Conservation (phyloP, 2,888 invertebrate genomes). For the Cheilosia vulpina region DNA sequence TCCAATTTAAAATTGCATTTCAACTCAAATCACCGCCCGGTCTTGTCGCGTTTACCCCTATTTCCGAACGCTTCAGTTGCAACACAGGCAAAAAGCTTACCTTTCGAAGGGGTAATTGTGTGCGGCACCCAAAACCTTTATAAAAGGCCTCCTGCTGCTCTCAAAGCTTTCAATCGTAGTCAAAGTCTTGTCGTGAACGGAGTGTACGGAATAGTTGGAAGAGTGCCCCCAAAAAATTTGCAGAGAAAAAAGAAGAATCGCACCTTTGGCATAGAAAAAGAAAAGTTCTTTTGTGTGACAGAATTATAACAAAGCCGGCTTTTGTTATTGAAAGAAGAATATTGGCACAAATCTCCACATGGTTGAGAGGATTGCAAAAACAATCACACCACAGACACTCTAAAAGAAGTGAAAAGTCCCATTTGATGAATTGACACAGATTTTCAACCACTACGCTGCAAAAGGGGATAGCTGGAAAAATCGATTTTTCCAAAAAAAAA, state of each 20-base stretch:
- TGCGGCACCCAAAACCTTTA: conserved; percentile 36
- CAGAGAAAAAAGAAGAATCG: conserved; percentile 6
- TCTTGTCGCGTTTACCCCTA: not conserved
- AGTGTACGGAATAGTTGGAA: conserved; percentile 46
- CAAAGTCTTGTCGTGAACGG: conserved; percentile 71
- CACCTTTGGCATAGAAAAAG: conserved; percentile 1
- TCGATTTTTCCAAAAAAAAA: conserved; percentile 71
- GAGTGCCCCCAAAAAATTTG: conserved; percentile 32
- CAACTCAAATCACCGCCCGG: conserved; percentile 10
- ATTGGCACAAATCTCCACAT: conserved; percentile 12
- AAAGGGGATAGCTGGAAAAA: conserved; percentile 57
- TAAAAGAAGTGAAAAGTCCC: conserved; percentile 72
- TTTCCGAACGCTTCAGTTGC: not conserved
- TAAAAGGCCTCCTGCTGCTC: conserved; percentile 44
- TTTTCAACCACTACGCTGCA: conserved; percentile 40
- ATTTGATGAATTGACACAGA: conserved; percentile 58
- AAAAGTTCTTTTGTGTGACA: conserved; percentile 52
- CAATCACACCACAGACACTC: conserved; percentile 2
- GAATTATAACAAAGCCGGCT: conserved; percentile 51
- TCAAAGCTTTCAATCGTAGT: conserved; percentile 74
- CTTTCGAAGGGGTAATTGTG: conserved; percentile 45
- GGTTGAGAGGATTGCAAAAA: conserved; percentile 22
- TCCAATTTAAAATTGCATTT: conserved; percentile 6
- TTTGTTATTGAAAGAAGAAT: conserved; percentile 43
- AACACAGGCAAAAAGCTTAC: conserved; percentile 47